phyloP scores from a whole-genome alignment of 2,797 vertebrate species.

The Lagorchestes hirsutus region DNA sequence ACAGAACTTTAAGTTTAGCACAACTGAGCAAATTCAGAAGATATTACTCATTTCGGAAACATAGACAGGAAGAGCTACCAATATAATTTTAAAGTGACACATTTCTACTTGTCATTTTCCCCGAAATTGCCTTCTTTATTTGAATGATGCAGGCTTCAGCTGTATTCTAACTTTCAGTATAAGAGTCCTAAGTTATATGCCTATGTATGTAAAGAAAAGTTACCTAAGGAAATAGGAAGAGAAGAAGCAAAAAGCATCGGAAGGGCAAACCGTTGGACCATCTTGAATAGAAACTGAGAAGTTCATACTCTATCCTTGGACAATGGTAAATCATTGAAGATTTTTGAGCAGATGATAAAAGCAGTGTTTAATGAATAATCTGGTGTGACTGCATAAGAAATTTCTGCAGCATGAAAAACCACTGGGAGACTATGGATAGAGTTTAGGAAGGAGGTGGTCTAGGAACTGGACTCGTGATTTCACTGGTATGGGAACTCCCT shows the following conservation, averaged over 20 bases:
- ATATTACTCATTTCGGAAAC: conserved; percentile 20
- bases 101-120: conserved; percentile 46
- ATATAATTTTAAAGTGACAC: conserved; percentile 39
- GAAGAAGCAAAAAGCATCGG: neutral
- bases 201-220: neutral
- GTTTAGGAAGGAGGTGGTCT: neutral
- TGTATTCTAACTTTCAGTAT: conserved; percentile 1
- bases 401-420: neutral
- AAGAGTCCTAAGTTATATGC: conserved; percentile 35
- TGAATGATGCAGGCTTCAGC: neutral
- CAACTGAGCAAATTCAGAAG: neutral
- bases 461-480: neutral
- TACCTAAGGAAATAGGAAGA: neutral
- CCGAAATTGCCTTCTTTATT: conserved; percentile 20
- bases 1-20: neutral
- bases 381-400: neutral
- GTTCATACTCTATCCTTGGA: neutral
- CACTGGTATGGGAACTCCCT: neutral
- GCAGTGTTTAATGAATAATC: neutral
- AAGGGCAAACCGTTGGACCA: neutral
- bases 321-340: neutral
- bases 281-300: neutral
- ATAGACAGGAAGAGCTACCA: conserved; percentile 34
- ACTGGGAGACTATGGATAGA: neutral
- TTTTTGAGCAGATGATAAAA: neutral